These are phyloP conservation scores for Marasmarcha lunaedactyla DNA, from an alignment of 2,888 invertebrate genomes.

Conservation along the genomic window DNA sequence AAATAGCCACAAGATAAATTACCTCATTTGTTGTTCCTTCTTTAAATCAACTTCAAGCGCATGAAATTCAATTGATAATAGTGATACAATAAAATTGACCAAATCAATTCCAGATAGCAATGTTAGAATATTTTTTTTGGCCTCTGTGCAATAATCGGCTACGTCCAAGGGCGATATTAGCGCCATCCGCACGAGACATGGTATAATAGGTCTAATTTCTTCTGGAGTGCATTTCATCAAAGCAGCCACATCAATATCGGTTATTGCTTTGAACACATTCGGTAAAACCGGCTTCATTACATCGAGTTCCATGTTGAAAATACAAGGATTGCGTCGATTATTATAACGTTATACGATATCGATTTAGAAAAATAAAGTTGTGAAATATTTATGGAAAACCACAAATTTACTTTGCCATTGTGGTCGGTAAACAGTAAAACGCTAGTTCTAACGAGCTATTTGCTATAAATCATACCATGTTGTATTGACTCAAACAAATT, in stretches of 20 bases:
- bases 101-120: constrained; percentile 91
- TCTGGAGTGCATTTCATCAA: constrained; percentile 79
- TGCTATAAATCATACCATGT: no score
- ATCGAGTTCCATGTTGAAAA: constrained; percentile 32
- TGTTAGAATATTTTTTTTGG: constrained; percentile 89
- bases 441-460: no score
- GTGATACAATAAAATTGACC: constrained; percentile 93
- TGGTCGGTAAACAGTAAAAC: no score
- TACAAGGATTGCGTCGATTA: no score
- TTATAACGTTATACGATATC: no score
- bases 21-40: constrained; percentile 91
- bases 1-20: no score
- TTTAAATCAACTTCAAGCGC: constrained; percentile 91
- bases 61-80: constrained; percentile 95
- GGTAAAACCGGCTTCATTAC: constrained; percentile 73
- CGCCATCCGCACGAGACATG: constrained; percentile 94
- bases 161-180: constrained; percentile 87
- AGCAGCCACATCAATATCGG: constrained; percentile 83
- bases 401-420: no score
- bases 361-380: no score
- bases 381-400: no score
- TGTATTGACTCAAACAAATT: no score
- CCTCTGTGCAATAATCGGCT: constrained; percentile 84
- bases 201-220: constrained; percentile 90
- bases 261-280: constrained; percentile 82